These are phyloP conservation scores for Martes martes DNA, from an alignment of 2,113 vertebrate species.

Conservation along the genomic window DNA sequence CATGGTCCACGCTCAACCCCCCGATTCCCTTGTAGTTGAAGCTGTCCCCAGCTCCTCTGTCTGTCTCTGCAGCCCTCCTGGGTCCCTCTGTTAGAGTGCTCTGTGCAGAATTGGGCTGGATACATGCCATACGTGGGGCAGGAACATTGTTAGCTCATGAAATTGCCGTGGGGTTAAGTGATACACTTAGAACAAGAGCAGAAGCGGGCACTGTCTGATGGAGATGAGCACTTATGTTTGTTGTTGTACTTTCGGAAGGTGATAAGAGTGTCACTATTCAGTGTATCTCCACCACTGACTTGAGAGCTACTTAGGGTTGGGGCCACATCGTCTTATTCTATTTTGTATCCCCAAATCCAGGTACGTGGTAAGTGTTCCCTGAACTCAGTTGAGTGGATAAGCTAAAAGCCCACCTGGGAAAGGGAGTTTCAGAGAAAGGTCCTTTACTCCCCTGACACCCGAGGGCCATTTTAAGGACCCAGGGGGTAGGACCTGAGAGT, in stretches of 20 bases:
- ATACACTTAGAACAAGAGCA: not conserved
- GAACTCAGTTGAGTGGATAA: not conserved
- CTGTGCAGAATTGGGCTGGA: not conserved
- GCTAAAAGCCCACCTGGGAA: not conserved
- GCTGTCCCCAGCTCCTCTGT: rapidly evolving
- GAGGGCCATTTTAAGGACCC: not conserved
- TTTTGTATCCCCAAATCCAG: not conserved
- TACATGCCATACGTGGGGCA: rapidly evolving
- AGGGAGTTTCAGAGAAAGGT: not conserved
- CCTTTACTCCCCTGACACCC: not conserved
- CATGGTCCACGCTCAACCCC: rapidly evolving
- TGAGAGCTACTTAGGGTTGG: rapidly evolving
- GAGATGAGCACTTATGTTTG: no score
- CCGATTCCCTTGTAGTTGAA: rapidly evolving
- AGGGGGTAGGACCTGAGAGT: not conserved
- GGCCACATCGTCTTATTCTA: rapidly evolving
- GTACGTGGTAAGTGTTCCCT: rapidly evolving
- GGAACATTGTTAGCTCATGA: rapidly evolving
- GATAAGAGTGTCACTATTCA: not conserved
- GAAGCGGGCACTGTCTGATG: rapidly evolving
- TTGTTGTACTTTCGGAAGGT: not conserved
- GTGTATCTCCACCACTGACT: rapidly evolving
- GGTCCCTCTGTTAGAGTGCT: not conserved
- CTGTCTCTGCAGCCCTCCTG: not conserved
- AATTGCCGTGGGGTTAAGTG: not conserved